These are phyloP conservation scores for Rhamnusium bicolor DNA, from an alignment of 2,888 invertebrate species.

Conservation along the genomic window DNA sequence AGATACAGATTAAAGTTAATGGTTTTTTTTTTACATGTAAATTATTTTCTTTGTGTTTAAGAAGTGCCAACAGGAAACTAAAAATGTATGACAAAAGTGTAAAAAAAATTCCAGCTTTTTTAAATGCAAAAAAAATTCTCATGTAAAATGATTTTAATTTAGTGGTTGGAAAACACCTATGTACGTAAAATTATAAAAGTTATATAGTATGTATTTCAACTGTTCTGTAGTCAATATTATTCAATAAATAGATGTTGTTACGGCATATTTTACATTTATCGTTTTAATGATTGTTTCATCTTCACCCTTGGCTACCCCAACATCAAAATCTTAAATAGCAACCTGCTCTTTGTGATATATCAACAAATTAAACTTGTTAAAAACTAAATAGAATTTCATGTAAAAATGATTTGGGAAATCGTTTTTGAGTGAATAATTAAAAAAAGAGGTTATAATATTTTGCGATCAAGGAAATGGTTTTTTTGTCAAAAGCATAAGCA, in stretches of 20 bases:
- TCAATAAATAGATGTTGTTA: conserved; percentile 55
- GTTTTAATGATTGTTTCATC: too few relatives aligned
- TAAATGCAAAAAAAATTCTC: neutral
- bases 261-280: conserved; percentile 33
- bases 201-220: conserved; percentile 30
- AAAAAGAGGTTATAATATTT: too few relatives aligned
- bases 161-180: neutral
- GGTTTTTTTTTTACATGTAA: neutral
- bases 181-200: conserved; percentile 19
- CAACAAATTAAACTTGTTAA: too few relatives aligned
- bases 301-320: neutral
- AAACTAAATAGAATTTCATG: too few relatives aligned
- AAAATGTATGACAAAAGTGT: neutral
- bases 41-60: neutral
- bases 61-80: neutral
- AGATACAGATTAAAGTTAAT: neutral
- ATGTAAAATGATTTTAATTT: neutral
- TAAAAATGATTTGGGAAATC: too few relatives aligned
- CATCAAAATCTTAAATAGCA: too few relatives aligned
- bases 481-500: too few relatives aligned
- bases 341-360: too few relatives aligned
- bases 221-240: conserved; percentile 54
- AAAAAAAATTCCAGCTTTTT: neutral
- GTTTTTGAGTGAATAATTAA: too few relatives aligned
- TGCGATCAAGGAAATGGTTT: too few relatives aligned